phyloP scores from a whole-genome alignment of 2,797 vertebrate genomes.

The Orestias chungarensis region DNA sequence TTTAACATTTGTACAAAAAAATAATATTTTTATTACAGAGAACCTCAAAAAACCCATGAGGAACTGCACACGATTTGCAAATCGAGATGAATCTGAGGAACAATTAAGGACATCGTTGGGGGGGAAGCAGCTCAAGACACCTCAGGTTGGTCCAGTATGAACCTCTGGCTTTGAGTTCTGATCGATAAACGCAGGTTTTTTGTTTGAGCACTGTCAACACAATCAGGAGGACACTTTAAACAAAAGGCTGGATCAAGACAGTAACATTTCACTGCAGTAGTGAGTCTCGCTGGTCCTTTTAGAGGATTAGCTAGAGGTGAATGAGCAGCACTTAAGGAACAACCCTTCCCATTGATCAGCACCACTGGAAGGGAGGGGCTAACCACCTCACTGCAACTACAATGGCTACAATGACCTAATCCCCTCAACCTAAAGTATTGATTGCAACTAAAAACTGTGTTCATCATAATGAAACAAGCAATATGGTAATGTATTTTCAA shows the following conservation, averaged over 20 bases:
- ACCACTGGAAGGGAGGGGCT: background rate
- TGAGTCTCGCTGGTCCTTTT: background rate
- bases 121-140: background rate
- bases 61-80: no score
- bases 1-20: no score
- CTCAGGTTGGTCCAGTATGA: background rate
- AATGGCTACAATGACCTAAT: conserved; percentile 44
- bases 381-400: background rate
- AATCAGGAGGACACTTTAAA: no score
- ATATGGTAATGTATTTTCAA: background rate
- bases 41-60: no score
- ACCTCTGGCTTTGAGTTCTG: background rate
- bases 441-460: conserved; percentile 47
- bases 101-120: no score
- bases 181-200: background rate
- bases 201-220: background rate
- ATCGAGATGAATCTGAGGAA: no score
- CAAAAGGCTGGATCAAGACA: background rate
- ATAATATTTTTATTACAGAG: no score
- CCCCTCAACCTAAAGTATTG: conserved; percentile 49
- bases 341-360: background rate
- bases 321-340: background rate
- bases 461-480: conserved; percentile 20
- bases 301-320: background rate
- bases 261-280: background rate